Conservation (phyloP, 2,888 invertebrate genomes). For the Platerodrilus igneus region DNA sequence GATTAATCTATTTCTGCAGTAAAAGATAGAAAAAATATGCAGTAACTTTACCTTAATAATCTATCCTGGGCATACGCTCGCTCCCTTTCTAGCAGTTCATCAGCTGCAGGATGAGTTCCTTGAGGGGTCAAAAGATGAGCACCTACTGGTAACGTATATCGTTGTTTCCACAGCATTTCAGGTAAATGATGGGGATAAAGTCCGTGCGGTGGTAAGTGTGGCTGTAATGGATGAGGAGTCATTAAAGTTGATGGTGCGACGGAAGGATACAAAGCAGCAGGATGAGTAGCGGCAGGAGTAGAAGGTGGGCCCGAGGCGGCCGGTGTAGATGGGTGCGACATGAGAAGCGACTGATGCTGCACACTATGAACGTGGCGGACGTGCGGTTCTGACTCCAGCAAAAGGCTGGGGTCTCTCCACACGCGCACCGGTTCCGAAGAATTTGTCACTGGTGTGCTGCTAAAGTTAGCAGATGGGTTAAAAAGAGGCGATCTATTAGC, state of each 20-base stretch:
- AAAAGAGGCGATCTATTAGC: conserved; percentile 41
- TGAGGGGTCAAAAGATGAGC: conserved; percentile 48
- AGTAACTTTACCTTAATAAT: conserved; percentile 58
- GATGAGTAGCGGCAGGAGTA: conserved; percentile 46
- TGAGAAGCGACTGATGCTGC: conserved; percentile 57
- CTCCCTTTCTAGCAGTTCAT: conserved; percentile 51
- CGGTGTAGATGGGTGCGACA: conserved; percentile 53
- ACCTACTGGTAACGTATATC: conserved; percentile 53
- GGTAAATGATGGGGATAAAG: conserved; percentile 46
- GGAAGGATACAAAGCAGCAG: conserved; percentile 35
- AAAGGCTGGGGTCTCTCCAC: conserved; percentile 56
- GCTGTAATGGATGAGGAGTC: conserved; percentile 41
- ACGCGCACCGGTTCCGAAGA: conserved; percentile 46
- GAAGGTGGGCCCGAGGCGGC: conserved; percentile 37
- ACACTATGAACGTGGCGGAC: conserved; percentile 59
- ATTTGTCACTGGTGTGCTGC: conserved; percentile 23
- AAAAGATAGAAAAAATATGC: not conserved
- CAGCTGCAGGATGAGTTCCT: conserved; percentile 42
- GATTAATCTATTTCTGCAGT: not conserved
- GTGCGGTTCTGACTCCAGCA: conserved; percentile 50
- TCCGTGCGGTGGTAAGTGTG: conserved; percentile 37
- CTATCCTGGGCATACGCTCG: conserved; percentile 57
- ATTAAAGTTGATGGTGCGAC: conserved; percentile 38
- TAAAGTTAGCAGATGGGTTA: conserved; percentile 31
- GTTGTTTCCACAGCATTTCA: conserved; percentile 60